Evolutionary conservation across 2,888 invertebrate species (phyloP), one percentile per base, ranked within the genome.

Genomic region (Marronus borbonicus): DNA sequence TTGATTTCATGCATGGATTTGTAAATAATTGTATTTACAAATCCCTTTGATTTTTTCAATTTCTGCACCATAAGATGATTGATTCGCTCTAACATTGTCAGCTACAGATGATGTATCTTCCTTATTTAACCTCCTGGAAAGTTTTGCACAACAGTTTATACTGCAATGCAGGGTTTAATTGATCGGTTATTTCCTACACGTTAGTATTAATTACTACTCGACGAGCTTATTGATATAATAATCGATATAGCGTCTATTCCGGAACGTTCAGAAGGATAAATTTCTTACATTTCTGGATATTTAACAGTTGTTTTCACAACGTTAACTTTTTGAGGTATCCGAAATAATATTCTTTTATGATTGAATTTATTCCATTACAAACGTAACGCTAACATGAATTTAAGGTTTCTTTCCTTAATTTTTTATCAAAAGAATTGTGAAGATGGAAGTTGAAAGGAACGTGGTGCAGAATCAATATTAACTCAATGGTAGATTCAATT

Each of bases 131-230:
- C 28, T 49, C 60, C 44, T 60, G n/a, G 58, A 60, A 14, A 7
- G 39, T n/a, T 1, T 20, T 14, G 39, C 62, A 31, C 44, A 17
- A 60, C 49, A 49, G 72, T n/a, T 24, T 74, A 14, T 49, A 74
- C 60, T 60, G 60, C 58, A 58, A 72, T 60, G 58, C 60, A 60
- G 60, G 60, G 24, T 60, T 44, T 74, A 62, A 74, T 60, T 74
- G 60, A 74, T 74, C 72, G 60, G 44, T 60, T 44, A 44, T 60
- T 52, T 55, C 31, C 14, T 62, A 20, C 14, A 60, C 28, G n/a
- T 14, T 62, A 31, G 39, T 17, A 39, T 44, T 28, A 74, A 60
- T 62, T 60, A 44, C 44, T 44, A 44, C 12, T 44, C 8, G 12
- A 44, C 44, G 44, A 8, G 8, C 44, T 12, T 44, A 44, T 44